These are phyloP conservation scores for Orchesella flavescens DNA, from an alignment of 2,888 invertebrate species.

Conservation along the genomic window DNA sequence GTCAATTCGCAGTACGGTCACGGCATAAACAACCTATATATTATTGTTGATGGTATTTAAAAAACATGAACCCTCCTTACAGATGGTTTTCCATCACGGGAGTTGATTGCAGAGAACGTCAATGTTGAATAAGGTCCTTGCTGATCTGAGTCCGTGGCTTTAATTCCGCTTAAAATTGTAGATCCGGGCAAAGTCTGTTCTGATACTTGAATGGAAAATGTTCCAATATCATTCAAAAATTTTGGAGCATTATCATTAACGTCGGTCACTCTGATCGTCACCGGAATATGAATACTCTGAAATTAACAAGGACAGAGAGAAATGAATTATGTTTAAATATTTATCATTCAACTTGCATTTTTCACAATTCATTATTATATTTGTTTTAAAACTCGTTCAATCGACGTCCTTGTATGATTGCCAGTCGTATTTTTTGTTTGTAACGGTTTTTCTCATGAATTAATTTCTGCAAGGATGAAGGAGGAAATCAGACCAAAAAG, in stretches of 20 bases:
- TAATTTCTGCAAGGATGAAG: too few relatives aligned
- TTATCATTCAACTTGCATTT: too few relatives aligned
- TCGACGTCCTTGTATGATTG: too few relatives aligned
- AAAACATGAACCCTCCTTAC: constrained; percentile 49
- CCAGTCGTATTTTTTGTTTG: background rate
- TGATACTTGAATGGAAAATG: constrained; percentile 66
- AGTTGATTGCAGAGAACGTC: constrained; percentile 69
- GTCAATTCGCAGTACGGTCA: too few relatives aligned
- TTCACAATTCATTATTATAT: background rate
- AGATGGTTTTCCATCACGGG: constrained; percentile 68
- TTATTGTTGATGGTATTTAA: too few relatives aligned
- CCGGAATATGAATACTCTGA: constrained; percentile 85
- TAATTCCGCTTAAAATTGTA: constrained; percentile 68
- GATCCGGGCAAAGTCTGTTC: constrained; percentile 71
- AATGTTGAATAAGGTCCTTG: constrained; percentile 71
- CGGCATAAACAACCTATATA: too few relatives aligned
- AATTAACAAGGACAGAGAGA: constrained; percentile 53
- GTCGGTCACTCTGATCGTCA: constrained; percentile 89
- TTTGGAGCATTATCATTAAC: constrained; percentile 69
- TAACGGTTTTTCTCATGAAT: background rate
- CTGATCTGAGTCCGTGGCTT: constrained; percentile 70
- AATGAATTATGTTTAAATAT: too few relatives aligned
- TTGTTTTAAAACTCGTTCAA: background rate
- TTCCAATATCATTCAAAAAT: constrained; percentile 63
- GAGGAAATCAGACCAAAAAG: background rate